Percentiles rank a stretch among this genome's conserved stretches.
phyloP scores from a whole-genome alignment of 30 jellyfish, hydroid and myxozoan genomes.

The Aurelia aurita region DNA sequence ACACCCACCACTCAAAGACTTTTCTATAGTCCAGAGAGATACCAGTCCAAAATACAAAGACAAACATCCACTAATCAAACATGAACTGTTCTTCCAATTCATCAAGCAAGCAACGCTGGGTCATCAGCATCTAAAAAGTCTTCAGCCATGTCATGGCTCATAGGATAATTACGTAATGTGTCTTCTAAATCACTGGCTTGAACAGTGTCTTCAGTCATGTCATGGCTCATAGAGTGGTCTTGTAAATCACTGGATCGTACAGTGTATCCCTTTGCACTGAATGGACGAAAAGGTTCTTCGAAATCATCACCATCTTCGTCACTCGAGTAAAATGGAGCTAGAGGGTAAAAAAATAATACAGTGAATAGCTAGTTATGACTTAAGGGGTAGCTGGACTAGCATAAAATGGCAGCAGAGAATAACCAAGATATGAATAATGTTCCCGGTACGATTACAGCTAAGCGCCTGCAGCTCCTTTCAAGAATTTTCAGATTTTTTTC shows the following conservation, averaged over 20 bases:
- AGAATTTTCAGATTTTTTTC: too few relatives aligned
- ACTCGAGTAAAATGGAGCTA: conserved; percentile 62
- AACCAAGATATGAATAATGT: too few relatives aligned
- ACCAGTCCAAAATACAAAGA: not conserved
- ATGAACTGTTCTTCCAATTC: conserved; percentile 55
- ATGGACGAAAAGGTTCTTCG: conserved; percentile 27
- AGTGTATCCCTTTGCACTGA: conserved; percentile 26
- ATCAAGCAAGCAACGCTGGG: conserved; percentile 62
- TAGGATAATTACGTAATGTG: not conserved
- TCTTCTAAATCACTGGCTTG: too few relatives aligned
- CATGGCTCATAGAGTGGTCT: not conserved
- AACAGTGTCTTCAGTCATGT: too few relatives aligned
- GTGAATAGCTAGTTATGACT: not conserved
- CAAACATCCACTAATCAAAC: conserved; percentile 11
- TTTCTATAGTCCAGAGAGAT: not conserved
- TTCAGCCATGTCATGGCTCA: conserved; percentile 29
- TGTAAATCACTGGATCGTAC: conserved; percentile 31
- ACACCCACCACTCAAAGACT: too few relatives aligned
- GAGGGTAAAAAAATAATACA: not conserved
- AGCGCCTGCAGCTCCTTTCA: too few relatives aligned
- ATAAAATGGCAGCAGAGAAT: too few relatives aligned
- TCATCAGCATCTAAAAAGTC: conserved; percentile 70
- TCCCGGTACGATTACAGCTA: too few relatives aligned
- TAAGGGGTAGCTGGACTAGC: not conserved
- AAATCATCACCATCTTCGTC: conserved; percentile 68